A percentile compares a stretch with the other conserved stretches of the same genome.
Conservation (phyloP, 1,140 invertebrate genomes). For the Rhyacophila brunnea region DNA sequence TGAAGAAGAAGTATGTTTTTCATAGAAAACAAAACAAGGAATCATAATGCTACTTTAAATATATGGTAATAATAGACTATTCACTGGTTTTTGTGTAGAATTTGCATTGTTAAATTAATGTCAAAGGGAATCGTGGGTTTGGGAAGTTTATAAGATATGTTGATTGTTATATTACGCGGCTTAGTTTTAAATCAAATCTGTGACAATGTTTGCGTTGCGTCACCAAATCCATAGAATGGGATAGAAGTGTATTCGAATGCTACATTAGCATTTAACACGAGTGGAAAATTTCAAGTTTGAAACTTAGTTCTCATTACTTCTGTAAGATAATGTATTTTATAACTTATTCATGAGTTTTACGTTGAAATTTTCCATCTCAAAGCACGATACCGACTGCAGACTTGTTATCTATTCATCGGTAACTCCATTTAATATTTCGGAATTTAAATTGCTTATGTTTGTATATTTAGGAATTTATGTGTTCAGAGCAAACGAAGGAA, state of each 20-base stretch:
- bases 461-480: conserved; percentile 1
- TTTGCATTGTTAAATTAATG: too few species aligned
- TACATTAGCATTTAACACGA: conserved; percentile 18
- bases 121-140: too few species aligned
- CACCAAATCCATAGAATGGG: neutral
- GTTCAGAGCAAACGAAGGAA: conserved; percentile 1
- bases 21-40: too few species aligned
- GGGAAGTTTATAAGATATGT: too few species aligned
- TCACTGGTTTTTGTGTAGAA: too few species aligned
- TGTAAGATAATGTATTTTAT: conserved; percentile 32
- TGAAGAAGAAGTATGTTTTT: too few species aligned
- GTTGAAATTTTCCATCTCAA: conserved; percentile 13
- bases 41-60: too few species aligned
- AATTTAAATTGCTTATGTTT: conserved; percentile 28
- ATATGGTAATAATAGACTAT: too few species aligned
- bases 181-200: too few species aligned
- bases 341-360: conserved; percentile 30
- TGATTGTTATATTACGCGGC: too few species aligned
- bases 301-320: conserved; percentile 29
- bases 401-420: conserved; percentile 17
- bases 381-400: conserved; percentile 5
- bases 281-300: conserved; percentile 23
- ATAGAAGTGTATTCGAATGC: neutral
- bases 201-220: neutral
- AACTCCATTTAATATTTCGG: conserved; percentile 15